A percentile compares a stretch with the other conserved stretches of the same genome.
Conservation (phyloP, 2,113 vertebrate species). For the Coryphaenoides rupestris region DNA sequence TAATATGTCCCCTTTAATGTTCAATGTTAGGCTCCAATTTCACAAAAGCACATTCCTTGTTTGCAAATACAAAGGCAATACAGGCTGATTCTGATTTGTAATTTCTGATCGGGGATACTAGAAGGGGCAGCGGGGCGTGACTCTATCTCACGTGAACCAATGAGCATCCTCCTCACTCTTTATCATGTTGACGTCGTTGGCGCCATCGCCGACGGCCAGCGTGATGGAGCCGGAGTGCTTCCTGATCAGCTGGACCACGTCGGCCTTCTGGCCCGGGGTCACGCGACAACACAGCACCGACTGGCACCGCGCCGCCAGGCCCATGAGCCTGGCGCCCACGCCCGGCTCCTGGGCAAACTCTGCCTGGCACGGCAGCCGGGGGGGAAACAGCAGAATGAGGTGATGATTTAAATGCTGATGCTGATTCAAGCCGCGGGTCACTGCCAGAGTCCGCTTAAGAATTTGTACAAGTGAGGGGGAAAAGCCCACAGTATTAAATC, state of each 20-base stretch:
- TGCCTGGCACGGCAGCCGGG: slow-evolving; percentile 40
- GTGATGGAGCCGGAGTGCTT: slow-evolving; percentile 78
- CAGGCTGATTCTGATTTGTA: too few species aligned
- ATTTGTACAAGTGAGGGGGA: neutral
- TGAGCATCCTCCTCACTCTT: slow-evolving; percentile 79
- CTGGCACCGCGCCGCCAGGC: slow-evolving; percentile 79
- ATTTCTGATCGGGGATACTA: too few species aligned
- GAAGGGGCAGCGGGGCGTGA: too few species aligned
- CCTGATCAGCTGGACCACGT: slow-evolving; percentile 80
- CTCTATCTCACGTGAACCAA: too few species aligned
- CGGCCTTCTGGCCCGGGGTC: slow-evolving; percentile 89
- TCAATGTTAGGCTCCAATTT: too few species aligned
- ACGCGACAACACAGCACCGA: slow-evolving; percentile 91
- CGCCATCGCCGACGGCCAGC: slow-evolving; percentile 87
- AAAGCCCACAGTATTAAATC: too few species aligned
- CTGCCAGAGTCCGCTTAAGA: neutral
- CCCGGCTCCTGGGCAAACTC: slow-evolving; percentile 54
- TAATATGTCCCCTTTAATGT: too few species aligned
- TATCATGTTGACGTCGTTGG: slow-evolving; percentile 97
- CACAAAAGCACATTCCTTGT: too few species aligned
- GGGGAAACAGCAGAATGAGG: slow-evolving; percentile 8
- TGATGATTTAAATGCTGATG: too few species aligned
- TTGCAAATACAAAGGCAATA: too few species aligned
- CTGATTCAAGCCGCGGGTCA: neutral
- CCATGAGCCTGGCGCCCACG: slow-evolving; percentile 73